A percentile compares a stretch with the other conserved stretches of the same genome.
Evolutionary conservation across 2,113 vertebrate species (phyloP).

Genomic region (Onychostoma macrolepis): DNA sequence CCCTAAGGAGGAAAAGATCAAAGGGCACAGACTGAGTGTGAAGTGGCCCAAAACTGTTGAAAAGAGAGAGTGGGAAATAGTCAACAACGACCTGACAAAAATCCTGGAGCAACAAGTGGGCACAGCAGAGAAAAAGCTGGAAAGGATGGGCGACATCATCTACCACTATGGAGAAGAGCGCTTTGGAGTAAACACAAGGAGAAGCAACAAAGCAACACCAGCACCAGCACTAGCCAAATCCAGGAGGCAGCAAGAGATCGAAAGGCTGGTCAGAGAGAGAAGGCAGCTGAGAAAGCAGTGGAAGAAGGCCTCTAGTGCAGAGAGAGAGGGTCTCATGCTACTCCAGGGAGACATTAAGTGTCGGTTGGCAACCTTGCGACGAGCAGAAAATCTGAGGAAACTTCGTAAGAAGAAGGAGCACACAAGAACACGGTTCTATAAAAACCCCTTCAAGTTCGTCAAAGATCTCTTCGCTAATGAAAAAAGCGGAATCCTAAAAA

Average conservation of each 20-base stretch:
- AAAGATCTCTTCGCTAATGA: conserved; percentile 26
- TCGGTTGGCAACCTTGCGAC: conserved; percentile 12
- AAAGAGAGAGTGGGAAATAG: no score
- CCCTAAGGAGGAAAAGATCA: no score
- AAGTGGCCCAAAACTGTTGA: no score
- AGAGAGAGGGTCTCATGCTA: conserved; percentile 2
- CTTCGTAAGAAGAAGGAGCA: neutral
- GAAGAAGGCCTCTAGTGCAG: neutral
- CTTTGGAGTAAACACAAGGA: no score
- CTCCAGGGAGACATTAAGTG: conserved; percentile 21
- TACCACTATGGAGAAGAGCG: no score
- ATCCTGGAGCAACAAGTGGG: no score
- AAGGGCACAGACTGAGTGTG: no score
- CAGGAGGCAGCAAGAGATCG: conserved; percentile 38
- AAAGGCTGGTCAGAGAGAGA: conserved; percentile 8
- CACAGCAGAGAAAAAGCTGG: no score
- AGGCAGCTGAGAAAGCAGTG: conserved; percentile 9
- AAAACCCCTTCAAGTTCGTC: neutral
- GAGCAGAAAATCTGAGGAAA: conserved; percentile 22
- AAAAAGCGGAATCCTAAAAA: conserved; percentile 27
- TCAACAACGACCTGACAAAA: no score
- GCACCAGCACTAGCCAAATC: neutral
- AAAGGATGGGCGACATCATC: no score
- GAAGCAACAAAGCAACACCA: no score
- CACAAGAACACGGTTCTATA: conserved; percentile 8